Percentiles rank a stretch among this genome's conserved stretches.
Conservation (phyloP, 2,888 invertebrate species). For the Chrysolina haemoptera region DNA sequence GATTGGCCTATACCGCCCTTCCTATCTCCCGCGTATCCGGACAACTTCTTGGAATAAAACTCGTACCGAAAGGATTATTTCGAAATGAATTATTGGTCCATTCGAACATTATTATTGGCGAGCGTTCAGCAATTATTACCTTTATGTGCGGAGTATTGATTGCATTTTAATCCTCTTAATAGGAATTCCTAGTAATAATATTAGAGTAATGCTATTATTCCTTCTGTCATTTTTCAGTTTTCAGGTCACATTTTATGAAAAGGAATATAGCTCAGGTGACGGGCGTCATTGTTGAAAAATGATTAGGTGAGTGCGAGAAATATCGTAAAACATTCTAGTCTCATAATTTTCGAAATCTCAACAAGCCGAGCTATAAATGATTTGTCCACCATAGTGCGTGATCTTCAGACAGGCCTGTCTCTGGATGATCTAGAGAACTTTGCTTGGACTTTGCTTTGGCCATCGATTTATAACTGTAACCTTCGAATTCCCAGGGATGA, state of each 20-base stretch:
- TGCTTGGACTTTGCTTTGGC: too few relatives aligned
- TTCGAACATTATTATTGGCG: conserved; percentile 7
- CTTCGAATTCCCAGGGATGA: too few relatives aligned
- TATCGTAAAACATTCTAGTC: too few relatives aligned
- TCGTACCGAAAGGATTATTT: background rate
- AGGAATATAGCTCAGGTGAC: background rate
- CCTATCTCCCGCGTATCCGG: background rate
- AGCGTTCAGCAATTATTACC: conserved; percentile 4
- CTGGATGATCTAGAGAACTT: too few relatives aligned
- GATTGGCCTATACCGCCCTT: too few relatives aligned
- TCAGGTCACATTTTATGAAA: conserved; percentile 5
- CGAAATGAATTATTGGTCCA: background rate
- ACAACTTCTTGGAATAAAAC: background rate
- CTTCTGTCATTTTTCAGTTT: conserved; percentile 13
- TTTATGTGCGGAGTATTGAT: conserved; percentile 4
- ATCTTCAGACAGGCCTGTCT: too few relatives aligned
- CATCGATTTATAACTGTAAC: too few relatives aligned
- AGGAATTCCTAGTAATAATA: conserved; percentile 14
- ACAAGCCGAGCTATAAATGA: too few relatives aligned
- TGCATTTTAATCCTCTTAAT: conserved; percentile 9
- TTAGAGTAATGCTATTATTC: conserved; percentile 17
- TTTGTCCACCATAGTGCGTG: too few relatives aligned
- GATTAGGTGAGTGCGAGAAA: background rate
- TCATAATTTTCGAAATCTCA: too few relatives aligned
- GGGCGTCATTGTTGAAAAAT: background rate